Evolutionary conservation across 2,113 vertebrate species (phyloP).

Genomic region (Ageneiosus marmoratus): DNA sequence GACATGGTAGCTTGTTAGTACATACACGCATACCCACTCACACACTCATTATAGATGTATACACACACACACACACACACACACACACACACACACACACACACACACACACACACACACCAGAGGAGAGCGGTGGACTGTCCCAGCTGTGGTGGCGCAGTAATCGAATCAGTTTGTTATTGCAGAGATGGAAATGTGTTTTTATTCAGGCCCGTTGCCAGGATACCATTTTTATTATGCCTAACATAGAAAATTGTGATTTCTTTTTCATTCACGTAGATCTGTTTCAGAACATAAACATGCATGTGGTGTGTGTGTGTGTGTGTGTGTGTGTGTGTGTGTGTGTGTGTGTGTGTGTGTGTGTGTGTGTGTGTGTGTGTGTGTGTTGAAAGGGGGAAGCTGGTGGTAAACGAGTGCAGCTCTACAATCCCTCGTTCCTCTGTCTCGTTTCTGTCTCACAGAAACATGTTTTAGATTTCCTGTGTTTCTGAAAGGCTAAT

Average conservation of each 20-base stretch:
- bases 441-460: constrained; percentile 72
- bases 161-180: constrained; percentile 62
- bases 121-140: constrained; percentile 23
- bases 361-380: too few species aligned
- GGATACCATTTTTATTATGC: constrained; percentile 56
- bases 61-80: constrained; percentile 37
- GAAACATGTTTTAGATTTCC: constrained; percentile 78
- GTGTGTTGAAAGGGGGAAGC: background rate
- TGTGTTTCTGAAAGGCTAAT: constrained; percentile 69
- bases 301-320: background rate
- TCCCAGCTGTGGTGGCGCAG: constrained; percentile 51
- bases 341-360: background rate
- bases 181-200: constrained; percentile 55
- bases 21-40: constrained; percentile 8
- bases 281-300: constrained; percentile 40
- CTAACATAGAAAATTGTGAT: constrained; percentile 52
- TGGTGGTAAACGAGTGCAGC: constrained; percentile 1
- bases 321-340: constrained; percentile 4
- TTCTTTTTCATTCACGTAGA: constrained; percentile 41
- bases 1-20: background rate
- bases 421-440: constrained; percentile 58
- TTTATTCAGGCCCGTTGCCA: constrained; percentile 57
- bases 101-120: constrained; percentile 21
- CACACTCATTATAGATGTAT: constrained; percentile 4
- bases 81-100: constrained; percentile 38